Evolutionary conservation across 2,888 invertebrate genomes (phyloP), one percentile per base, ranked within the genome.

Genomic region (Watsonalla cultraria): DNA sequence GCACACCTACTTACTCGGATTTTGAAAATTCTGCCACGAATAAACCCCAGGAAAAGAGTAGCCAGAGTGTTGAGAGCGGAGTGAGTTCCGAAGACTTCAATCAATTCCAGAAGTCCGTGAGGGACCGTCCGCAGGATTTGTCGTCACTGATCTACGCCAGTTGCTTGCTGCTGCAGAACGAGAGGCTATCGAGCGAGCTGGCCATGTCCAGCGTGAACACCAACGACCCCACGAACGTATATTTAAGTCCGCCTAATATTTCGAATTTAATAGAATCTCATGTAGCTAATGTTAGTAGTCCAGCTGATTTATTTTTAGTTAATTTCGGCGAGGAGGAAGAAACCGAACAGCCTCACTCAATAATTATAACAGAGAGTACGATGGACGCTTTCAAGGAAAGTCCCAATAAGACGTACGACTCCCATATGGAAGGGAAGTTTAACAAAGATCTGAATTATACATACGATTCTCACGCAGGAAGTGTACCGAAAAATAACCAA

Each of bases 341-440:
- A 61, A 86, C 76, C 24, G 89, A 90, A 50, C 90, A 89, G 60
- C 90, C 90, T 14, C 90, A 90, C 65, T 90, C 90, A 42, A 87
- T 90, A 14, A 89, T 90, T 7, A 81, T 90, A 50, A 89, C 90
- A 5, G 87, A 88, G 67, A 75, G 78, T 45, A 77, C 80, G 39
- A 71, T 82, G 64, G 73, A 78, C 54, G 60, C 73, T 8, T 65
- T 71, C 47, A 82, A 74, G 62, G 70, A 76, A 14, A 82, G 66
- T 61, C 73, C 78, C 0, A 81, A 74, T 55, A 69, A 62, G 49
- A 77, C 78, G 7, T 76, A 65, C 49, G 82, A 85, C 57, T 72
- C 80, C 11, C 75, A 80, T 45, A 57, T 58, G 5, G 74, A 77
- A 52, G 54, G 55, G 5, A 62, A 66, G 56, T 56, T 62, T 35